Conservation (phyloP, 2,888 invertebrate genomes). For the Lamproptera curius region DNA sequence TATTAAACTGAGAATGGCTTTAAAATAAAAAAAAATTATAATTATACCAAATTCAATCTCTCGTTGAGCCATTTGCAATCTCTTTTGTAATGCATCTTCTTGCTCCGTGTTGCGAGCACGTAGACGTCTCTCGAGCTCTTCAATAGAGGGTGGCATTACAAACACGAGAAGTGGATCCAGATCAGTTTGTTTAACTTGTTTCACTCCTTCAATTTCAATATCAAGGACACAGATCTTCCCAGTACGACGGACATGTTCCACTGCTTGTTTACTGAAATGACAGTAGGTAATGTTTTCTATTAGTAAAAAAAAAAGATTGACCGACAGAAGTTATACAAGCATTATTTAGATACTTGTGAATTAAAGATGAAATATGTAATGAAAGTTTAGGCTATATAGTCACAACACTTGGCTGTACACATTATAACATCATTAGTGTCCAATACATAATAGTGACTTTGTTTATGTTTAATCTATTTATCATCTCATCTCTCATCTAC, state of each 20-base stretch:
- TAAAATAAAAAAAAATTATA: slow-evolving; percentile 2
- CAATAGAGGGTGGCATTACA: slow-evolving; percentile 93
- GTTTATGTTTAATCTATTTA: too few relatives aligned
- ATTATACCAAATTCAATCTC: slow-evolving; percentile 90
- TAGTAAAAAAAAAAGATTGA: too few relatives aligned
- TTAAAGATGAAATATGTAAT: background rate
- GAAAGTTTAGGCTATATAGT: too few relatives aligned
- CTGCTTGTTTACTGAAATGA: slow-evolving; percentile 88
- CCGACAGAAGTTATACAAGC: too few relatives aligned
- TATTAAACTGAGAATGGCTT: too few relatives aligned
- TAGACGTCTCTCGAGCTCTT: slow-evolving; percentile 85
- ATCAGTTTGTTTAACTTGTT: slow-evolving; percentile 87
- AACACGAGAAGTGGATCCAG: slow-evolving; percentile 92
- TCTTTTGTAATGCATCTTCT: slow-evolving; percentile 87
- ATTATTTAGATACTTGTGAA: background rate
- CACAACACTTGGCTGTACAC: too few relatives aligned
- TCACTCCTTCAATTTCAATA: slow-evolving; percentile 96
- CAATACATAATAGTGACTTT: too few relatives aligned
- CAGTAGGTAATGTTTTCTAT: too few relatives aligned
- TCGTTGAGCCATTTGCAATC: slow-evolving; percentile 86
- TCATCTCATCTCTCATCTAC: too few relatives aligned
- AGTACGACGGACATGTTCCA: slow-evolving; percentile 85
- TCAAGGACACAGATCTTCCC: slow-evolving; percentile 96
- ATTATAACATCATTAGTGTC: too few relatives aligned
- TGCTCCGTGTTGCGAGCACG: slow-evolving; percentile 92